Evolutionary conservation across 2,797 vertebrate species (phyloP).

Genomic region (Acanthurus lineatus): DNA sequence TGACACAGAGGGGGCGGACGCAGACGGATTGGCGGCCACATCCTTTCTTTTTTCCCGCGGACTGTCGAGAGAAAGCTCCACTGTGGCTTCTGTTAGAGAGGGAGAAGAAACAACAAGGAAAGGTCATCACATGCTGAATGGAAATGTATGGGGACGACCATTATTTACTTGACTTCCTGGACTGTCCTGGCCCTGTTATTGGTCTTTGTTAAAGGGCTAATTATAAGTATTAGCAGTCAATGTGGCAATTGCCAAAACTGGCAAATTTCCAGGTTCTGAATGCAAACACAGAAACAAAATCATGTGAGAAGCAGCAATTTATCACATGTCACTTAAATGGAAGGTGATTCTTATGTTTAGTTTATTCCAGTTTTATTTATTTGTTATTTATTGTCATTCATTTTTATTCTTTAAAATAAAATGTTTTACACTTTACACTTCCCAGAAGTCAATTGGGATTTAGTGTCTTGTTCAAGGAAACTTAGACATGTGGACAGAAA

Average conservation of each 20-base stretch:
- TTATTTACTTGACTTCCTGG: neutral
- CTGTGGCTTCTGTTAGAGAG: constrained; percentile 91
- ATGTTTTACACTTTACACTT: neutral
- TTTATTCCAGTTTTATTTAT: neutral
- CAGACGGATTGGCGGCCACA: constrained; percentile 79
- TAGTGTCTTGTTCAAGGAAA: neutral
- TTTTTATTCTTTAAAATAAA: neutral
- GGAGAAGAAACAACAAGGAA: neutral
- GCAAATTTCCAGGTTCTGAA: neutral
- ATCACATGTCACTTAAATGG: neutral
- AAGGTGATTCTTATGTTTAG: neutral
- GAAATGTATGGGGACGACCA: neutral
- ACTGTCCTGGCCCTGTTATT: neutral
- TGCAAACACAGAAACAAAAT: neutral
- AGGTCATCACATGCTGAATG: neutral
- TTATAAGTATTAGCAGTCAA: neutral
- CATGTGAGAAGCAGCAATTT: neutral
- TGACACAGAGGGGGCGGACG: constrained; percentile 73
- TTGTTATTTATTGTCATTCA: neutral
- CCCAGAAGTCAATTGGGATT: neutral
- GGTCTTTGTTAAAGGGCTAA: neutral
- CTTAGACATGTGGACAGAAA: neutral
- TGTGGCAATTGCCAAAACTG: neutral
- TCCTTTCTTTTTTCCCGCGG: constrained; percentile 89
- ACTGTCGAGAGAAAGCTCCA: constrained; percentile 95